Evolutionary conservation across 92 coral and sea anemone species (phyloP), one percentile per base, ranked within the genome.

Genomic region (Porites cylindrica): DNA sequence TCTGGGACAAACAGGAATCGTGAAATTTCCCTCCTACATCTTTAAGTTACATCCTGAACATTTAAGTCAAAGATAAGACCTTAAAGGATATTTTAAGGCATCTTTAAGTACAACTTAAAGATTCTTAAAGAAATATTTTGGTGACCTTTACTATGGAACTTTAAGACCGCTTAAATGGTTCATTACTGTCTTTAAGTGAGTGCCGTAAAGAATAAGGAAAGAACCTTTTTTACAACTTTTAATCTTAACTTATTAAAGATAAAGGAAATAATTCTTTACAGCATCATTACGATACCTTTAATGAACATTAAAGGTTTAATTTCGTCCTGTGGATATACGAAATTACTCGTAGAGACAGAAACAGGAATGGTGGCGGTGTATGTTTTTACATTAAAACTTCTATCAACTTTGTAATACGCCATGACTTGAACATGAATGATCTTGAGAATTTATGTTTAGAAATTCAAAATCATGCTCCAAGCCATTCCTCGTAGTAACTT

Each of bases 271-370:
- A 47, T 51, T 50, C 77, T 73, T 73, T 73, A 73, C 77, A 47
- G 77, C 58, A 73, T 73, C 58, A 73, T 73, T 73, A 73, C 51
- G 60, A 73, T 73, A 51, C 59, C 60, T 73, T 73, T 47, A 73
- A 50, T 59, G 60, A 73, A 73, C 78, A 47, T 73, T 73, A 73
- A 73, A 73, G 66, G 8, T 68, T 68, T 50, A 1, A 21, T 68
- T 19, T 68, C 51, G 11, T 68, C 73, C 73, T 68, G 38, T 68
- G 73, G n/a, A n/a, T n/a, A n/a, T 68, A 26, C 29, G 29, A 26
- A 26, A 26, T 26, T 26, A 26, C 29, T 26, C 29, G 2, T 26
- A 26, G 29, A 26, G 29, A 26, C 1, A 26, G 29, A 26, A 26
- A 26, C 24, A 26, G 29, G 29, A 26, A 26, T 26, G 29, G 29